phyloP scores from a whole-genome alignment of 2,888 invertebrate species.

The Amblyjoppa proteus region DNA sequence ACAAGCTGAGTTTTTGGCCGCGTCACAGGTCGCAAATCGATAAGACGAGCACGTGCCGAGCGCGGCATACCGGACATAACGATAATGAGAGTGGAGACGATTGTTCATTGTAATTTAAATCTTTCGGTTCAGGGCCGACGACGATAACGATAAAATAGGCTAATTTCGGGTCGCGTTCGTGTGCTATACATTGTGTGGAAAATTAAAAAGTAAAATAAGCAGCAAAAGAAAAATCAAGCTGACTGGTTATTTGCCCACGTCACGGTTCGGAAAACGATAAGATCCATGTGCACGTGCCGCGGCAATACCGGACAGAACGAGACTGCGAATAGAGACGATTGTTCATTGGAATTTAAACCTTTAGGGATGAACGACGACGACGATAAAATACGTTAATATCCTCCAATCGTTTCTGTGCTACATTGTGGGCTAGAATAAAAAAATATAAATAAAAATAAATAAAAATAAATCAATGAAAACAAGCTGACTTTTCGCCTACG shows the following conservation, averaged over 20 bases:
- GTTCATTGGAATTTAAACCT: neutral
- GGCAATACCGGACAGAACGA: conserved; percentile 10
- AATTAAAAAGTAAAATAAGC: neutral
- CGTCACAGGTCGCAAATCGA: no score
- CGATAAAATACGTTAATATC: neutral
- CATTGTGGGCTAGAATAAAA: neutral
- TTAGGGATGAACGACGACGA: neutral
- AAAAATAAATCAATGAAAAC: neutral
- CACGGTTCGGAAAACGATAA: conserved; percentile 64
- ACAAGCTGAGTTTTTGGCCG: no score
- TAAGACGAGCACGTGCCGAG: no score
- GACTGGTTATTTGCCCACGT: conserved; percentile 30
- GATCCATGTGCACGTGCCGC: conserved; percentile 65
- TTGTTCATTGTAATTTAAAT: neutral
- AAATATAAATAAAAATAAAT: neutral
- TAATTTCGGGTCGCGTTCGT: neutral
- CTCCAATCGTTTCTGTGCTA: neutral
- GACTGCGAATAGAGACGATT: neutral
- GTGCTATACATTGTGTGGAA: neutral
- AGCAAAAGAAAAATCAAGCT: conserved; percentile 6
- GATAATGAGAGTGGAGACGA: neutral
- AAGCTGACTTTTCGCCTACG: conserved; percentile 20
- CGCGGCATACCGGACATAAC: no score
- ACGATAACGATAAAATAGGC: neutral
- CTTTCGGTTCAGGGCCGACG: neutral